Percentiles rank a stretch among this genome's conserved stretches.
These are phyloP conservation scores for Elachura formosa DNA, from an alignment of 2,113 vertebrate species.

Conservation along the genomic window DNA sequence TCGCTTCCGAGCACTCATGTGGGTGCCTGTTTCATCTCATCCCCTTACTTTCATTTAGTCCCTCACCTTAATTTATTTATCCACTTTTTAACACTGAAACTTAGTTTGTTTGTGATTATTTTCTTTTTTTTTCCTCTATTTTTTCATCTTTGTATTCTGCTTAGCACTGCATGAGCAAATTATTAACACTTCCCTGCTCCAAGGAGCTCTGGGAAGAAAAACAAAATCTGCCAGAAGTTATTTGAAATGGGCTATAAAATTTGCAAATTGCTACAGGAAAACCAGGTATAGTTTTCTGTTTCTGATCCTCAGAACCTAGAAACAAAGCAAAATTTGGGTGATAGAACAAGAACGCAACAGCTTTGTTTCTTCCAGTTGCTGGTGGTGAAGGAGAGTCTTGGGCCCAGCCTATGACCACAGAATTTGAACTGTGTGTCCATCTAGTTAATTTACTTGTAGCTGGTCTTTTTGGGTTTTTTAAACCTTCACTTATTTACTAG, in stretches of 20 bases:
- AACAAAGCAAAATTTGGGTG: not conserved
- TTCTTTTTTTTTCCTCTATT: fast-evolving
- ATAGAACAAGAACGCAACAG: not conserved
- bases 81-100: not conserved
- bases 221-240: not conserved
- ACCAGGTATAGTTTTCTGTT: not conserved
- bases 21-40: not conserved
- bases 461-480: not conserved
- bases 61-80: not conserved
- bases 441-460: not conserved
- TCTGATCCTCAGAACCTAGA: not conserved
- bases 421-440: not conserved
- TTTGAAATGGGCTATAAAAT: not conserved
- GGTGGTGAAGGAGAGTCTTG: not conserved
- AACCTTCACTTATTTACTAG: not conserved
- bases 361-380: not conserved
- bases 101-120: not conserved
- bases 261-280: not conserved
- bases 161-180: not conserved
- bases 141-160: not conserved
- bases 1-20: fast-evolving
- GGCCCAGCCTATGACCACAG: not conserved
- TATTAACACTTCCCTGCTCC: not conserved
- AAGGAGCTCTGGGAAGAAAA: not conserved
- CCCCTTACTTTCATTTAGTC: not conserved